Conservation (phyloP, 2,888 invertebrate genomes). For the Andrena bucephala region DNA sequence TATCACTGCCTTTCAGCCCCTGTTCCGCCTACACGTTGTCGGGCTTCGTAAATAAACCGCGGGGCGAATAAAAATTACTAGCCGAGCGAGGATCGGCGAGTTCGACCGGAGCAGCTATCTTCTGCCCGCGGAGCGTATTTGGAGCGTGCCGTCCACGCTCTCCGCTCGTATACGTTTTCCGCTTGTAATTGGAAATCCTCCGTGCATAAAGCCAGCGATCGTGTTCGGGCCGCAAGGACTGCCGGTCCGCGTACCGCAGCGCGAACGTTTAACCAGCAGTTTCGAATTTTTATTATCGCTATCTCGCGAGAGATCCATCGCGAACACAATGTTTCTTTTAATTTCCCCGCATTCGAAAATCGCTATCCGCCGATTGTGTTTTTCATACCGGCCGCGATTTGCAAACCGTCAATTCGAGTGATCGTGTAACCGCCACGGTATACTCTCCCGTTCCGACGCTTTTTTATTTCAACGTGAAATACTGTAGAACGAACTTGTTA, state of each 20-base stretch:
- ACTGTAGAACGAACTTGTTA: slow-evolving; percentile 66
- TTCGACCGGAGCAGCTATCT: slow-evolving; percentile 31
- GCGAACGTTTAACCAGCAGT: slow-evolving; percentile 11
- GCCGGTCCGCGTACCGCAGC: background rate
- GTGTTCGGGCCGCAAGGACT: too few relatives aligned
- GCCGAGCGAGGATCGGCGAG: slow-evolving; percentile 19
- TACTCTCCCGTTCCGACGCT: background rate
- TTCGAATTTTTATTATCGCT: slow-evolving; percentile 7
- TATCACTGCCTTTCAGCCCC: slow-evolving; percentile 35
- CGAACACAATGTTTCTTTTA: background rate
- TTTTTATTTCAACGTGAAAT: slow-evolving; percentile 55
- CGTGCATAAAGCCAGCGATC: too few relatives aligned
- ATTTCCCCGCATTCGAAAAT: background rate
- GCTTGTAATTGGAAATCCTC: too few relatives aligned
- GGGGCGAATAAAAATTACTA: slow-evolving; percentile 55
- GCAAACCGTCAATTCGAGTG: slow-evolving; percentile 51
- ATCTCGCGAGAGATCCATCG: background rate
- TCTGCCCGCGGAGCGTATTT: slow-evolving; percentile 4
- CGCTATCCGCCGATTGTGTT: background rate
- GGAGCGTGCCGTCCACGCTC: slow-evolving; percentile 11
- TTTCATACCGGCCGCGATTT: slow-evolving; percentile 20
- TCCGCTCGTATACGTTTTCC: background rate
- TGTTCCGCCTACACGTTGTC: slow-evolving; percentile 30
- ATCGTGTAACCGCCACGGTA: slow-evolving; percentile 56
- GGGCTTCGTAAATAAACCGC: slow-evolving; percentile 52